Conservation (phyloP, 2,797 vertebrate genomes). For the Scyliorhinus canicula region DNA sequence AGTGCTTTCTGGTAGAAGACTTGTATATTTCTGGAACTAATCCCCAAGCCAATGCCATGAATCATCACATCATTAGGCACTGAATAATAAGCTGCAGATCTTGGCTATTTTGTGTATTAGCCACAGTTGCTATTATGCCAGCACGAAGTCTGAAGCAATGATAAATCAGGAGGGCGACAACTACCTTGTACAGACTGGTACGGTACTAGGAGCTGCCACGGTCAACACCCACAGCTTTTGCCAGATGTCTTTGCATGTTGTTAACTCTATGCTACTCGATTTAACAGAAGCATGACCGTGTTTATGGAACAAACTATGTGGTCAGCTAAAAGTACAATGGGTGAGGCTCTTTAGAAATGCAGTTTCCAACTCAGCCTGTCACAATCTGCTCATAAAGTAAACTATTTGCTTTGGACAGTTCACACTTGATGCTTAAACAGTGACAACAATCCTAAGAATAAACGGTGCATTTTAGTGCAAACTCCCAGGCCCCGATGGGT, state of each 20-base stretch:
- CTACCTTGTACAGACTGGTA: constrained; percentile 88
- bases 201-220: constrained; percentile 68
- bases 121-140: constrained; percentile 79
- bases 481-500: constrained; percentile 54
- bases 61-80: constrained; percentile 54
- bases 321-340: not conserved
- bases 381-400: constrained; percentile 46
- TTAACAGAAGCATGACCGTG: constrained; percentile 40
- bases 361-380: constrained; percentile 56
- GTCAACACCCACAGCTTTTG: constrained; percentile 70
- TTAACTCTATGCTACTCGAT: constrained; percentile 57
- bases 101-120: constrained; percentile 80
- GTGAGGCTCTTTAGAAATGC: constrained; percentile 33
- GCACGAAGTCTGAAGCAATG: constrained; percentile 71
- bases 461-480: constrained; percentile 52
- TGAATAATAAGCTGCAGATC: constrained; percentile 79
- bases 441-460: constrained; percentile 47
- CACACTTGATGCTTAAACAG: constrained; percentile 52
- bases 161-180: constrained; percentile 82
- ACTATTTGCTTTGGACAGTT: constrained; percentile 26
- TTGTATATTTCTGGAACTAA: not conserved
- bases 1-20: not conserved
- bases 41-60: constrained; percentile 7
- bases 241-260: constrained; percentile 68
- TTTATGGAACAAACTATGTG: not conserved